A percentile compares a stretch with the other conserved stretches of the same genome.
phyloP scores from a whole-genome alignment of 2,797 vertebrate species.

The Molossus alvarezi region DNA sequence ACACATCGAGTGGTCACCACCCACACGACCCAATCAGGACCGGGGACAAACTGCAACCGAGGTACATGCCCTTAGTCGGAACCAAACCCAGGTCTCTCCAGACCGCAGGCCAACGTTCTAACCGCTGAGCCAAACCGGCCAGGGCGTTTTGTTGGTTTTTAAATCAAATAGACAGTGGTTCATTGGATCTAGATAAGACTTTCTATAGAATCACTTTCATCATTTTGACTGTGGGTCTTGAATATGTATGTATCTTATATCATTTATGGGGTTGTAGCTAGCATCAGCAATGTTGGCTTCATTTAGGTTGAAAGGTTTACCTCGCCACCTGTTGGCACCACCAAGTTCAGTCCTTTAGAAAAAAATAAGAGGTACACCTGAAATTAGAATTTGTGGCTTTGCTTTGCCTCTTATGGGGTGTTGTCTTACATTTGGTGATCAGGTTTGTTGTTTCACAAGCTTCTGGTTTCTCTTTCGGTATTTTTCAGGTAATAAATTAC shows the following conservation, averaged over 20 bases:
- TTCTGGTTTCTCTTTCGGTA: background rate
- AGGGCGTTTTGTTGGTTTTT: background rate
- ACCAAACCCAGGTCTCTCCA: too few relatives aligned
- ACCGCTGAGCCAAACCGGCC: too few relatives aligned
- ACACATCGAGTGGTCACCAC: too few relatives aligned
- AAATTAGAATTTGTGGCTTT: background rate
- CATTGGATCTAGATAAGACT: slow-evolving; percentile 10
- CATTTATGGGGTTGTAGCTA: background rate
- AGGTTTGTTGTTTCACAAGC: background rate
- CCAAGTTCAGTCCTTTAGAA: background rate
- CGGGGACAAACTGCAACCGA: too few relatives aligned
- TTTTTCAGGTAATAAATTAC: slow-evolving; percentile 24
- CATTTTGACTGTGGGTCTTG: background rate
- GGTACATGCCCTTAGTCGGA: too few relatives aligned
- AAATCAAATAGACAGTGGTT: background rate
- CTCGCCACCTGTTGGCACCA: background rate
- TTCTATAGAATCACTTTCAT: slow-evolving; percentile 19
- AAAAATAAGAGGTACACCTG: background rate
- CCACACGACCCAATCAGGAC: too few relatives aligned
- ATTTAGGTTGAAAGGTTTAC: background rate
- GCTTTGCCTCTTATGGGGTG: background rate
- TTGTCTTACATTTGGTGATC: background rate
- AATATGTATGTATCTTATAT: background rate
- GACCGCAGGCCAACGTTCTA: too few relatives aligned
- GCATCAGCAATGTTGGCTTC: background rate